phyloP scores from a whole-genome alignment of 2,888 invertebrate species.

The Netelia inedita region DNA sequence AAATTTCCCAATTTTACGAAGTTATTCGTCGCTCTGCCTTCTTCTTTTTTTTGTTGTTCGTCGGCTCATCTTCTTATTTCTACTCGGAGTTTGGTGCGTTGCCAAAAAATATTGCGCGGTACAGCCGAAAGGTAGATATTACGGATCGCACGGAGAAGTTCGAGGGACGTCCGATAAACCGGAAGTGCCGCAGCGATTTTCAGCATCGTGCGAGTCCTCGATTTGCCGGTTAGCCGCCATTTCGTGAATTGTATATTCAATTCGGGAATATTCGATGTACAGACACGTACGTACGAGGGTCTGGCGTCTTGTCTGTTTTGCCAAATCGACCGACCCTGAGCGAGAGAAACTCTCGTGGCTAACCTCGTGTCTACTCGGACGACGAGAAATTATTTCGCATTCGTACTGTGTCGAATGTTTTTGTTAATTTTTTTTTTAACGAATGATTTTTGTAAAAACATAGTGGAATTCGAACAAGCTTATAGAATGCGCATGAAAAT shows the following conservation, averaged over 20 bases:
- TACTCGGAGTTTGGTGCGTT: conserved; percentile 28
- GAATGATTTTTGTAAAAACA: no score
- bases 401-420: no score
- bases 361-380: background rate
- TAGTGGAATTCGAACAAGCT: no score
- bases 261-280: background rate
- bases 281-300: background rate
- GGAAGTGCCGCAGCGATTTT: conserved; percentile 57
- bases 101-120: conserved; percentile 50
- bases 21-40: no score
- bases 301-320: background rate
- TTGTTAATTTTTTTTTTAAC: no score
- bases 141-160: background rate
- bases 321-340: conserved; percentile 16
- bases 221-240: background rate
- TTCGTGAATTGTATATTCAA: conserved; percentile 37
- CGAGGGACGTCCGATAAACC: conserved; percentile 34
- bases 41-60: no score
- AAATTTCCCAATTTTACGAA: no score
- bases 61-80: conserved; percentile 4
- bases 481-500: no score
- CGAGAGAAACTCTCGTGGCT: background rate
- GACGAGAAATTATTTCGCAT: no score
- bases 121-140: background rate
- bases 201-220: background rate